phyloP scores from a whole-genome alignment of 2,888 invertebrate species.

The Anthophora plumipes region DNA sequence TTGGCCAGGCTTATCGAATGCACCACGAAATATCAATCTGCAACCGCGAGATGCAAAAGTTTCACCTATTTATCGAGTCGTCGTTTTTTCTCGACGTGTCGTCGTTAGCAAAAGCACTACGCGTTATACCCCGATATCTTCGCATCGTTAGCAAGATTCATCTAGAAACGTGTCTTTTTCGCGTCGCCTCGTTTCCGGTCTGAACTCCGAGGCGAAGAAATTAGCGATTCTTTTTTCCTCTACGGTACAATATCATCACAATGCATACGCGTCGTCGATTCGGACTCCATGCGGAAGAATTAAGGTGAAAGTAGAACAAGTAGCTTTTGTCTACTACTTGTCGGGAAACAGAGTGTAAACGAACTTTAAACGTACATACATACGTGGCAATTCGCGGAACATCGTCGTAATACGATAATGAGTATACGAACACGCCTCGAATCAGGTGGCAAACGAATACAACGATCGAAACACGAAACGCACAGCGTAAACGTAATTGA shows the following conservation, averaged over 20 bases:
- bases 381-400: conserved; percentile 3
- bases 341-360: conserved; percentile 68
- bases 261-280: conserved; percentile 35
- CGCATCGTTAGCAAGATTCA: no score
- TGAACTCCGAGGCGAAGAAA: background rate
- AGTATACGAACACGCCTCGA: background rate
- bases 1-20: no score
- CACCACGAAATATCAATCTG: no score
- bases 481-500: no score
- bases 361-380: conserved; percentile 46
- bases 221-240: background rate
- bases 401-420: background rate
- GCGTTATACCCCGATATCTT: no score
- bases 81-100: no score
- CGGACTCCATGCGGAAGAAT: conserved; percentile 48
- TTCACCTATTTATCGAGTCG: no score
- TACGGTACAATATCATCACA: background rate
- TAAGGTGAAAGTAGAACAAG: conserved; percentile 65
- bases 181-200: background rate
- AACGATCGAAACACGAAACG: no score
- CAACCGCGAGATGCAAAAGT: no score
- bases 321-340: conserved; percentile 33
- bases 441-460: no score
- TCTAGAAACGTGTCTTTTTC: no score
- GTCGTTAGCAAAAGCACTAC: no score